phyloP scores from a whole-genome alignment of 2,888 invertebrate genomes.

The Ecdyonurus torrentis region DNA sequence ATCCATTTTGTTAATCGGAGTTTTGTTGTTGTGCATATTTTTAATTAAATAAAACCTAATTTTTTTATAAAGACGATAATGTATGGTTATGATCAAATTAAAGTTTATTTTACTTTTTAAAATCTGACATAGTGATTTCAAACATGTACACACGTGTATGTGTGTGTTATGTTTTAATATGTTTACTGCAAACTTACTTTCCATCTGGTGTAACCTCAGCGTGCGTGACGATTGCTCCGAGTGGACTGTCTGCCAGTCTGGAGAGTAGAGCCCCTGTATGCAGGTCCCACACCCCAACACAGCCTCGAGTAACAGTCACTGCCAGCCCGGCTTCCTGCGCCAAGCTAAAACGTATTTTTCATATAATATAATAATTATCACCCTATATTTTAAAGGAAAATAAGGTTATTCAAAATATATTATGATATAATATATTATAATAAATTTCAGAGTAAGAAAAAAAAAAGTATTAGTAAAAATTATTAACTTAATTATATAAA shows the following conservation, averaged over 20 bases:
- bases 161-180: no score
- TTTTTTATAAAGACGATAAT: no score
- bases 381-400: neutral
- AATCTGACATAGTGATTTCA: constrained; percentile 2
- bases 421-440: neutral
- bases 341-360: no score
- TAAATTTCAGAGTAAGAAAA: neutral
- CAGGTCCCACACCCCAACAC: constrained; percentile 90
- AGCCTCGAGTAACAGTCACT: constrained; percentile 83
- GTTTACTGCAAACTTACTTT: constrained; percentile 31
- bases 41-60: no score
- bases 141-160: constrained; percentile 1
- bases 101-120: neutral
- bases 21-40: no score
- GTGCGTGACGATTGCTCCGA: constrained; percentile 89
- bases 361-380: no score
- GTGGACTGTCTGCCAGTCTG: constrained; percentile 75
- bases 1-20: no score
- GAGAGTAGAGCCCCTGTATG: constrained; percentile 67
- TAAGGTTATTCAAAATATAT: neutral
- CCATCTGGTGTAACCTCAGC: constrained; percentile 77
- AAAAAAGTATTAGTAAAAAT: neutral
- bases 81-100: no score
- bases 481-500: neutral
- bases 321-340: constrained; percentile 66